These are phyloP conservation scores for Montipora efflorescens DNA, from an alignment of 64 coral and sea anemone species.

Conservation along the genomic window DNA sequence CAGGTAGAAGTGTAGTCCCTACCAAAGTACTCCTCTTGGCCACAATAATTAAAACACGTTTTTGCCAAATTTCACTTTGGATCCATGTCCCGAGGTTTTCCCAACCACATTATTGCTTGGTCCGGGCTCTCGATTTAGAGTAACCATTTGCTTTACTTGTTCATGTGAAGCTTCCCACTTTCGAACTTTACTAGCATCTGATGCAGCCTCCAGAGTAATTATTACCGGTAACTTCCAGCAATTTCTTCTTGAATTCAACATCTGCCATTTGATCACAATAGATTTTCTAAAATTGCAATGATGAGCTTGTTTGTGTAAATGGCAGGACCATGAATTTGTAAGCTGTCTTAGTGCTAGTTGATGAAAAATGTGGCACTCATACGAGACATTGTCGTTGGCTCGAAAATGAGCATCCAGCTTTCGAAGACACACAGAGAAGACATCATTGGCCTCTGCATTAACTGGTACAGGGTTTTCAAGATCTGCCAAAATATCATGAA, in stretches of 20 bases:
- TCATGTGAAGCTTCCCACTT: no score
- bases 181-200: no score
- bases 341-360: slow-evolving; percentile 11
- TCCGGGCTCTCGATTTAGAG: background rate
- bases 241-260: no score
- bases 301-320: no score
- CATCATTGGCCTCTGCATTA: background rate
- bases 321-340: no score
- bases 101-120: background rate
- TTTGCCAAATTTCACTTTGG: no score
- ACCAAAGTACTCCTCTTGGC: no score
- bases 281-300: no score
- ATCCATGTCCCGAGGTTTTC: background rate
- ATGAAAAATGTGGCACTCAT: slow-evolving; percentile 33
- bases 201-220: background rate
- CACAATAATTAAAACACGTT: no score
- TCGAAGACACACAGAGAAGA: background rate
- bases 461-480: background rate
- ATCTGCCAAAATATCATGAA: background rate
- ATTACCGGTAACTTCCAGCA: background rate
- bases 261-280: no score
- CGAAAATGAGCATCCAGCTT: slow-evolving; percentile 41
- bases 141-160: background rate
- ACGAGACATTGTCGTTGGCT: slow-evolving; percentile 51
- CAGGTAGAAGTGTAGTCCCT: no score